Percentiles rank a stretch among this genome's conserved stretches.
Evolutionary conservation across 2,888 invertebrate genomes (phyloP).

Genomic region (Sarcophaga rosellei): DNA sequence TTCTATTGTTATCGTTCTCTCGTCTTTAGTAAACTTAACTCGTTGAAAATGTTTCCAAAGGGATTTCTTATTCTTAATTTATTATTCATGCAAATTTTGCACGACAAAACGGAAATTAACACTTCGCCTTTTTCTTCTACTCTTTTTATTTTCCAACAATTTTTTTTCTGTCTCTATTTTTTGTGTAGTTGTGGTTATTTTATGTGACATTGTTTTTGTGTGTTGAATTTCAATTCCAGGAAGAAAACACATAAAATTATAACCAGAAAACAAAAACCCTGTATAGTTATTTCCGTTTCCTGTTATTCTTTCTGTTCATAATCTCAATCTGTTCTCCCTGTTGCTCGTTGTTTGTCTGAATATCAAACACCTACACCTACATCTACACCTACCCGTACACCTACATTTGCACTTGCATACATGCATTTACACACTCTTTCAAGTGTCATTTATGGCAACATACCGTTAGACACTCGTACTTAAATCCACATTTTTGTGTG

Average conservation of each 20-base stretch:
- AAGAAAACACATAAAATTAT: slow-evolving; percentile 32
- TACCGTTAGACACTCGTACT: slow-evolving; percentile 21
- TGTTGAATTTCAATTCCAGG: background rate
- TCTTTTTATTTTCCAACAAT: background rate
- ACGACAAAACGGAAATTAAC: slow-evolving; percentile 57
- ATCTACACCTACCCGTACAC: background rate
- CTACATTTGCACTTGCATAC: background rate
- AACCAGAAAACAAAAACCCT: slow-evolving; percentile 40
- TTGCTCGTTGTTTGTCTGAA: background rate
- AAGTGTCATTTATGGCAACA: slow-evolving; percentile 42
- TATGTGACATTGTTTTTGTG: slow-evolving; percentile 12
- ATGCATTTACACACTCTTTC: background rate
- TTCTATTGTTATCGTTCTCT: background rate
- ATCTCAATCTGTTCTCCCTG: slow-evolving; percentile 32
- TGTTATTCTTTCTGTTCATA: slow-evolving; percentile 52
- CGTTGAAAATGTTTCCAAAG: slow-evolving; percentile 34
- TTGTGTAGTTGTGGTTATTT: slow-evolving; percentile 7
- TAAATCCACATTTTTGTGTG: slow-evolving; percentile 40
- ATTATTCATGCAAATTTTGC: slow-evolving; percentile 62
- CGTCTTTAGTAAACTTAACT: slow-evolving; percentile 29
- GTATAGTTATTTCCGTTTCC: slow-evolving; percentile 63
- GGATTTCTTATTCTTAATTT: slow-evolving; percentile 48
- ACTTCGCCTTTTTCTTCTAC: slow-evolving; percentile 40
- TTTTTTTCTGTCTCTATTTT: slow-evolving; percentile 10
- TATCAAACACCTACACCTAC: slow-evolving; percentile 8